Evolutionary conservation across 2,888 invertebrate species (phyloP).

Genomic region (Acrocera orbiculus): DNA sequence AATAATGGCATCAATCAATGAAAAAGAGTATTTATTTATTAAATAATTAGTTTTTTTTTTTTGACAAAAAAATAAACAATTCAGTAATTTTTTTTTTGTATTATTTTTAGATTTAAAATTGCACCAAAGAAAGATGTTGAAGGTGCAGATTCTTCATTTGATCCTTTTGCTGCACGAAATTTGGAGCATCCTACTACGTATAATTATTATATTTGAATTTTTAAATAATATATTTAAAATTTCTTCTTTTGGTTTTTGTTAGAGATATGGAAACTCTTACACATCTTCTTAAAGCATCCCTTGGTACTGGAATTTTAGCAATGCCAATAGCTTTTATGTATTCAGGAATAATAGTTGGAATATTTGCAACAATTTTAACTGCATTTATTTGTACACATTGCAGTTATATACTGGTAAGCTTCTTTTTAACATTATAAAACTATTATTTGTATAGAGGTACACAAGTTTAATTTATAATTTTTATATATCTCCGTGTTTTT

Average conservation of each 20-base stretch:
- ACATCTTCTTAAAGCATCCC: conserved; percentile 85
- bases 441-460: no score
- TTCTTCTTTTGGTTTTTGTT: conserved; percentile 1
- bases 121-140: conserved; percentile 39
- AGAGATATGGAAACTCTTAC: conserved; percentile 77
- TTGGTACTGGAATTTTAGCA: conserved; percentile 89
- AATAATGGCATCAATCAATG: no score
- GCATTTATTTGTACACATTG: conserved; percentile 88
- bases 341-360: conserved; percentile 70
- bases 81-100: conserved; percentile 8
- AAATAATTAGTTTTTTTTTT: conserved; percentile 8
- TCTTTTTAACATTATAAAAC: no score
- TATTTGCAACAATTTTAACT: conserved; percentile 66
- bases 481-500: no score
- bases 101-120: conserved; percentile 23
- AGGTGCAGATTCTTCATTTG: conserved; percentile 39
- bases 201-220: not conserved
- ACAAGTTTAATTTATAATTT: no score
- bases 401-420: conserved; percentile 69
- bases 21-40: no score
- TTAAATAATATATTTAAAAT: not conserved
- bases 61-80: not conserved
- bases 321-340: conserved; percentile 85
- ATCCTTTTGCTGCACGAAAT: conserved; percentile 57
- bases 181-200: conserved; percentile 65